These are phyloP conservation scores for Amblyraja radiata DNA, from an alignment of 2,797 vertebrate genomes.

Conservation along the genomic window DNA sequence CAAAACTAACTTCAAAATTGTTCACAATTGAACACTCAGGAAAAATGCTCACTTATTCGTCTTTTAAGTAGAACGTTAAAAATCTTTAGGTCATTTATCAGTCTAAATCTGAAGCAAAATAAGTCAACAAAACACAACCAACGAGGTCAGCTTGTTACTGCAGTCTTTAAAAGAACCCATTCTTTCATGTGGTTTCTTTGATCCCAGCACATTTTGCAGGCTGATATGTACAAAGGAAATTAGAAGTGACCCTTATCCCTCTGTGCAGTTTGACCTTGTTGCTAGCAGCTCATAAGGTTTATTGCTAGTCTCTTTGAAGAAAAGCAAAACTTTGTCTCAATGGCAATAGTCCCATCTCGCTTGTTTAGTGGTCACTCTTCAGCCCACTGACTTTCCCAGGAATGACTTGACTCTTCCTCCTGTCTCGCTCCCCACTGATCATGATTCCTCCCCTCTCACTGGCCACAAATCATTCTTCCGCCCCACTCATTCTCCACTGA, in stretches of 20 bases:
- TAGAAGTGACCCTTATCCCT: neutral
- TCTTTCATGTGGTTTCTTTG: slow-evolving; percentile 10
- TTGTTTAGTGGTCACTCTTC: too few relatives aligned
- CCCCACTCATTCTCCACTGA: too few relatives aligned
- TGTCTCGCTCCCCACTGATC: too few relatives aligned
- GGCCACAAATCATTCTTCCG: too few relatives aligned
- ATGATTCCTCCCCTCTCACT: too few relatives aligned
- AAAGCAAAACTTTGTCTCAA: neutral
- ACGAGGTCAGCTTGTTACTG: neutral
- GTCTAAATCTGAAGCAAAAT: neutral
- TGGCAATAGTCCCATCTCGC: neutral
- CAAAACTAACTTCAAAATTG: neutral
- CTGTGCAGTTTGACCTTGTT: neutral
- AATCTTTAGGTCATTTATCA: neutral
- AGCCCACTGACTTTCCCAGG: too few relatives aligned
- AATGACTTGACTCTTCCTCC: too few relatives aligned
- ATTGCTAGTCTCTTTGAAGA: neutral
- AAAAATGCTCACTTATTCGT: neutral
- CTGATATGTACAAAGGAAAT: neutral
- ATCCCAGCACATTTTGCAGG: neutral
- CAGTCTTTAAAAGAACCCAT: neutral
- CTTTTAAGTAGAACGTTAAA: neutral
- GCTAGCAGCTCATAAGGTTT: neutral
- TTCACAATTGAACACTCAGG: neutral
- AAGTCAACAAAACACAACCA: neutral